Percentiles rank a stretch among this genome's conserved stretches.
Evolutionary conservation across 2,113 vertebrate genomes (phyloP).

Genomic region (Heteronetta atricapilla): DNA sequence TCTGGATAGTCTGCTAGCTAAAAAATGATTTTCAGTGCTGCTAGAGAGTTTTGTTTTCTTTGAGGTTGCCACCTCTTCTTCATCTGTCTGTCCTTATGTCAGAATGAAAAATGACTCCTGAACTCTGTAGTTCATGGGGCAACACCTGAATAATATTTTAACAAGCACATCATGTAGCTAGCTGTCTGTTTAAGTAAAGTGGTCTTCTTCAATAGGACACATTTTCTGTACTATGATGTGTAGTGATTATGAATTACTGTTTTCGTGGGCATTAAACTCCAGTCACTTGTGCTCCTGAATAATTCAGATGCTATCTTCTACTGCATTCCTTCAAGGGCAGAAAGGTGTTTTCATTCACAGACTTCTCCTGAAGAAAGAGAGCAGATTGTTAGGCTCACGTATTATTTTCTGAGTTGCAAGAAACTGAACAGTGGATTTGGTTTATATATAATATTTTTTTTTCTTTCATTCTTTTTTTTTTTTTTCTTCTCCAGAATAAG

Average conservation of each 20-base stretch:
- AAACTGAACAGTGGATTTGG: neutral
- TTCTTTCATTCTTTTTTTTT: neutral
- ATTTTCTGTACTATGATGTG: neutral
- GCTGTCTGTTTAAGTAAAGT: neutral
- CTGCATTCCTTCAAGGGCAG: neutral
- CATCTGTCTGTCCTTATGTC: neutral
- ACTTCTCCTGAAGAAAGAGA: neutral
- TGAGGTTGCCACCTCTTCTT: neutral
- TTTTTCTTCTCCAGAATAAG: conserved; percentile 81
- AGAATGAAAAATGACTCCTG: accelerated
- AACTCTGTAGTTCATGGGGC: neutral
- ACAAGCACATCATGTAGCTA: neutral
- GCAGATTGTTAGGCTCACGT: neutral
- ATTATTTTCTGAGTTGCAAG: neutral
- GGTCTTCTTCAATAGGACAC: neutral
- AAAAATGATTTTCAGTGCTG: neutral
- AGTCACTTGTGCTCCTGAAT: neutral
- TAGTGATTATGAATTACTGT: neutral
- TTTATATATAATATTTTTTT: conserved; percentile 17
- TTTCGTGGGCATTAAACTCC: neutral
- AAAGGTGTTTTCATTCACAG: neutral
- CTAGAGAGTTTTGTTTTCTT: neutral
- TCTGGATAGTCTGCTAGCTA: neutral
- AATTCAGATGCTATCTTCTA: neutral
- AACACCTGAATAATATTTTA: neutral